phyloP scores from a whole-genome alignment of 2,888 invertebrate species.

The Adineta ricciae region DNA sequence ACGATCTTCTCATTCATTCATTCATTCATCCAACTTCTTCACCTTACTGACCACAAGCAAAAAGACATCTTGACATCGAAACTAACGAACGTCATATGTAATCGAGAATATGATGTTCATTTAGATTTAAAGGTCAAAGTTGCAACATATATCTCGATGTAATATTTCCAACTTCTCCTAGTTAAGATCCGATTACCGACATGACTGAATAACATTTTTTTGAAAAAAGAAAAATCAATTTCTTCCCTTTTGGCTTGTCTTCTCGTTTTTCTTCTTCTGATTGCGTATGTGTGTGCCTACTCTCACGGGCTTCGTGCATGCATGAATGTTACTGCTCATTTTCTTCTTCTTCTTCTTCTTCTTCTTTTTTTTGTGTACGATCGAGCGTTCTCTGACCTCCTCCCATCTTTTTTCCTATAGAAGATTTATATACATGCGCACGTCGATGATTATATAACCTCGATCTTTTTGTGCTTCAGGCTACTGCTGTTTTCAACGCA shows the following conservation, averaged over 20 bases:
- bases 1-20: background rate
- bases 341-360: background rate
- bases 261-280: background rate
- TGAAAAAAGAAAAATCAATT: background rate
- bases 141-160: background rate
- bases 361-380: background rate
- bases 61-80: background rate
- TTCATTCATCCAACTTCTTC: background rate
- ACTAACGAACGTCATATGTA: background rate
- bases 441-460: background rate
- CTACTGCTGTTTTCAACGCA: background rate
- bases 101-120: background rate
- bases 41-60: background rate
- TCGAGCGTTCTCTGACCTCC: background rate
- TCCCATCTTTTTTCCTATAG: background rate
- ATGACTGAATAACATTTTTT: background rate
- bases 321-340: conserved; percentile 7
- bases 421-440: background rate
- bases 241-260: background rate
- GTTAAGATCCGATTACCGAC: background rate
- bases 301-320: background rate
- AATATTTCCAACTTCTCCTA: background rate
- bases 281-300: background rate
- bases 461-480: background rate
- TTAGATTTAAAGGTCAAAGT: background rate